Percentiles rank a stretch among this genome's conserved stretches.
Evolutionary conservation across 2,797 vertebrate species (phyloP).

Genomic region (Kryptopterus vitreolus): DNA sequence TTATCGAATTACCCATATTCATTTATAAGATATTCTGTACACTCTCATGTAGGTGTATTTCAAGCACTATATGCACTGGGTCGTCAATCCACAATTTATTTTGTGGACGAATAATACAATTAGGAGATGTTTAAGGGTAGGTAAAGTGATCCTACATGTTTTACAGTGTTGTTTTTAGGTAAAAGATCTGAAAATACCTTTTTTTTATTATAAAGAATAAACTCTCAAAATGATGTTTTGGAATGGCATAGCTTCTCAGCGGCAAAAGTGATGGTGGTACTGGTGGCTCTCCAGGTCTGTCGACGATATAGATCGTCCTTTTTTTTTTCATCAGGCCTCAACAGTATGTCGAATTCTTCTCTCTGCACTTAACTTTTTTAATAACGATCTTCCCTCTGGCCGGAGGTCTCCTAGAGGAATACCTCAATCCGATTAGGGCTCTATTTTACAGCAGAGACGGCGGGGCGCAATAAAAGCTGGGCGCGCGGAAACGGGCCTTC

Average conservation of each 20-base stretch:
- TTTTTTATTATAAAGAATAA: neutral
- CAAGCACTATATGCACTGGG: neutral
- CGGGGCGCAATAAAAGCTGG: slow-evolving; percentile 97
- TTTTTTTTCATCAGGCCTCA: slow-evolving; percentile 73
- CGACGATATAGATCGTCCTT: slow-evolving; percentile 59
- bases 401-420: slow-evolving; percentile 96
- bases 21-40: neutral
- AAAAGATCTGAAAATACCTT: neutral
- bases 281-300: slow-evolving; percentile 63
- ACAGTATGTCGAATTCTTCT: slow-evolving; percentile 80
- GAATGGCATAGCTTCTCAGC: neutral
- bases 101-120: too few species aligned
- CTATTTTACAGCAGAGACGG: slow-evolving; percentile 99
- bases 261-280: slow-evolving; percentile 26
- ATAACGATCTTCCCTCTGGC: slow-evolving; percentile 89
- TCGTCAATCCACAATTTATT: neutral
- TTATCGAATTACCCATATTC: neutral
- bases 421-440: slow-evolving; percentile 96
- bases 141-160: neutral
- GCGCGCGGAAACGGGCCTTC: slow-evolving; percentile 96
- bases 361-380: slow-evolving; percentile 94
- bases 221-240: neutral
- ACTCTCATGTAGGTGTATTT: neutral
- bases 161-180: neutral
- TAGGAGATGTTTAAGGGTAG: neutral